Evolutionary conservation across 2,888 invertebrate species (phyloP).

Genomic region (Xylota sylvarum): DNA sequence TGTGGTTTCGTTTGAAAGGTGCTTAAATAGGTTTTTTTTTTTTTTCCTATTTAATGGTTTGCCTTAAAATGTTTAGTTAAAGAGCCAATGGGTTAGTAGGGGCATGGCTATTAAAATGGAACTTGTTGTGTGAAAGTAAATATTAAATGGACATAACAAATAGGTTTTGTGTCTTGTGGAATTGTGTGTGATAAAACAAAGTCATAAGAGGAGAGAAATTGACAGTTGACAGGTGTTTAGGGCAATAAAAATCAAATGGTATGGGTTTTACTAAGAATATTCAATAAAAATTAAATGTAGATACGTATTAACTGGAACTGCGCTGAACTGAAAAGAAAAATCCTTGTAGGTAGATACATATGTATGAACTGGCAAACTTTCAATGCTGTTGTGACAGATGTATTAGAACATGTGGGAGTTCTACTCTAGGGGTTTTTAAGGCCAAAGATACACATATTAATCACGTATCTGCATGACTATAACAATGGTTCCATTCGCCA

Average conservation of each 20-base stretch:
- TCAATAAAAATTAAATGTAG: no score
- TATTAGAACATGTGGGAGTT: no score
- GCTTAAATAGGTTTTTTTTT: constrained; percentile 9
- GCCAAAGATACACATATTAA: no score
- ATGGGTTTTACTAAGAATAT: background rate
- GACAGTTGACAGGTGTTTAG: constrained; percentile 13
- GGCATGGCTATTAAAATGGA: background rate
- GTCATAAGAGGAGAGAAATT: background rate
- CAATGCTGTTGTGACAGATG: no score
- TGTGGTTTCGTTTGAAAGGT: constrained; percentile 28
- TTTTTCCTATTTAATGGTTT: constrained; percentile 11
- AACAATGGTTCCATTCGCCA: no score
- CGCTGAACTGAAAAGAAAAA: no score
- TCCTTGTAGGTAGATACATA: no score
- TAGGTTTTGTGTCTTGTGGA: constrained; percentile 11
- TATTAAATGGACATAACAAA: constrained; percentile 4
- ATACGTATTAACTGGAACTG: no score
- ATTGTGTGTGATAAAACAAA: background rate
- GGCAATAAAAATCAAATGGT: background rate
- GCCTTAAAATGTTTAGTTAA: background rate
- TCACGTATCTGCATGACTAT: no score
- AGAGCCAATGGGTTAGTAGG: constrained; percentile 1
- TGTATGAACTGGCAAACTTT: no score
- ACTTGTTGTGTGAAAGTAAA: constrained; percentile 21
- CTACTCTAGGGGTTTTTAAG: no score